phyloP scores from a whole-genome alignment of 1,140 invertebrate genomes.

The Diprion similis region DNA sequence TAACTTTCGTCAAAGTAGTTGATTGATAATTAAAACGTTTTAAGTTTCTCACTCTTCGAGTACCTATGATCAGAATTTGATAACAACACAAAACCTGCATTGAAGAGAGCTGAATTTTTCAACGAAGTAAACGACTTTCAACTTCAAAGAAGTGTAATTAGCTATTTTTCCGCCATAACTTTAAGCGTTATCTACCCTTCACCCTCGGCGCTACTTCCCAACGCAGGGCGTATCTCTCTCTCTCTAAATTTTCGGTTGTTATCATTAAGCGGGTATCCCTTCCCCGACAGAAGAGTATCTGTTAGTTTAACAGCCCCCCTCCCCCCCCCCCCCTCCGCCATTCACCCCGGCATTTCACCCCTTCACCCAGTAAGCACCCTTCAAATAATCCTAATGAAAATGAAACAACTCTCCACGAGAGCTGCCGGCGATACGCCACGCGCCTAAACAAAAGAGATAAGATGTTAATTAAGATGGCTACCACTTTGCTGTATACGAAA shows the following conservation, averaged over 20 bases:
- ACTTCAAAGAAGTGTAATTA: too few species aligned
- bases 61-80: too few species aligned
- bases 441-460: slow-evolving; percentile 14
- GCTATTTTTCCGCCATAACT: too few species aligned
- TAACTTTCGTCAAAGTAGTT: too few species aligned
- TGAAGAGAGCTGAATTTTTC: too few species aligned
- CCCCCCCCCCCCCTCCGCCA: not conserved
- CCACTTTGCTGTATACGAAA: too few species aligned
- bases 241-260: slow-evolving; percentile 1
- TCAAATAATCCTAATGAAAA: slow-evolving; percentile 16
- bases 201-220: not conserved
- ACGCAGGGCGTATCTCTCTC: not conserved
- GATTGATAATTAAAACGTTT: too few species aligned
- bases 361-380: slow-evolving; percentile 5
- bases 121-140: too few species aligned
- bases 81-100: too few species aligned
- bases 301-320: not conserved
- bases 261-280: slow-evolving; percentile 1
- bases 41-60: too few species aligned
- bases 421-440: slow-evolving; percentile 9
- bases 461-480: slow-evolving; percentile 17
- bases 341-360: not conserved
- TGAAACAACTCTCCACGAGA: not conserved
- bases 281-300: not conserved
- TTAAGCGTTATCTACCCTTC: not conserved